A percentile compares a stretch with the other conserved stretches of the same genome.
Conservation (phyloP, 2,888 invertebrate genomes). For the Pristionchus fissidentatus region DNA sequence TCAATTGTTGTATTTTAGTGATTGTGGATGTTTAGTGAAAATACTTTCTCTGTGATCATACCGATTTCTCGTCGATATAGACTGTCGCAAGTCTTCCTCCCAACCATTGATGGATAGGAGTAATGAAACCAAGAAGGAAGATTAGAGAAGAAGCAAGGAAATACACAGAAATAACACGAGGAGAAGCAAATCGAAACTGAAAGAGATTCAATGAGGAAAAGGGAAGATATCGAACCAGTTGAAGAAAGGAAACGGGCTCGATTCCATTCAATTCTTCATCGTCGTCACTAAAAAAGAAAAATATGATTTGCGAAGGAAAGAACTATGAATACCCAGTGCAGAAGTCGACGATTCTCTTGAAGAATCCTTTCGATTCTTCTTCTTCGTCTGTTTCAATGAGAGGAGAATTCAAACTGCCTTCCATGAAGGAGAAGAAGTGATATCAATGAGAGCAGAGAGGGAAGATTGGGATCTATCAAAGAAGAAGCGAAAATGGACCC, state of each 20-base stretch:
- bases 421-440: background rate
- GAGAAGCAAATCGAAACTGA: background rate
- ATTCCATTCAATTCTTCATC: conserved; percentile 1
- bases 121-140: background rate
- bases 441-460: background rate
- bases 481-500: background rate
- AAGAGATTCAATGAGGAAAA: background rate
- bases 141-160: background rate
- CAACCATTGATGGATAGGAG: background rate
- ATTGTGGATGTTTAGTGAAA: background rate
- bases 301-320: background rate
- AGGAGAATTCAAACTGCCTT: background rate
- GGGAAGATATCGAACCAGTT: background rate
- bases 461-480: background rate
- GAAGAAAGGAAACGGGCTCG: background rate
- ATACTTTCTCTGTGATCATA: no score
- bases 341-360: background rate
- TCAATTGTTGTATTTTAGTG: background rate
- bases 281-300: background rate
- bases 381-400: background rate
- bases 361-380: background rate
- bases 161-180: background rate
- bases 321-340: background rate
- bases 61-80: background rate
- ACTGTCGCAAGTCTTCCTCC: background rate